Evolutionary conservation across 2,113 vertebrate genomes (phyloP).

Genomic region (Pungitius pungitius): DNA sequence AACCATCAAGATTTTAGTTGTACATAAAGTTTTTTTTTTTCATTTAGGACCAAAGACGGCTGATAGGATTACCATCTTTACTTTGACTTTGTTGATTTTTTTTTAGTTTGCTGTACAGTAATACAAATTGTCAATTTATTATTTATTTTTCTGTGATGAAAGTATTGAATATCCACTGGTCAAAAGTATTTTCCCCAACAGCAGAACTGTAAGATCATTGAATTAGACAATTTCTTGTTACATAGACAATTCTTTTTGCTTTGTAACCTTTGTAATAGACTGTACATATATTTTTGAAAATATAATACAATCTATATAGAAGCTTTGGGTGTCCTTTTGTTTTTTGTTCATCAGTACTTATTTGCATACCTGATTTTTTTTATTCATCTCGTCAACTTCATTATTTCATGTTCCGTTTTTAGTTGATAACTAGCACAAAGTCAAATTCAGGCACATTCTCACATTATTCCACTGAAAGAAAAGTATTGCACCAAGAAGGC

Average conservation of each 20-base stretch:
- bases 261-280: slow-evolving; percentile 99
- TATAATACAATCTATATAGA: slow-evolving; percentile 95
- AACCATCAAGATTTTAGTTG: slow-evolving; percentile 93
- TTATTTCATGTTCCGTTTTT: neutral
- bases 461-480: neutral
- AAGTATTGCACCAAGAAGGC: neutral
- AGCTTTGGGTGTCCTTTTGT: slow-evolving; percentile 49
- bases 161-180: slow-evolving; percentile 89
- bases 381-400: neutral
- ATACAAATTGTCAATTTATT: slow-evolving; percentile 89
- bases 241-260: slow-evolving; percentile 95
- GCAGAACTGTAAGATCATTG: slow-evolving; percentile 90
- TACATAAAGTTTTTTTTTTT: slow-evolving; percentile 85
- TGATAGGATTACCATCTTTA: slow-evolving; percentile 85
- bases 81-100: slow-evolving; percentile 75
- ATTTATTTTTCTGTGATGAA: slow-evolving; percentile 97
- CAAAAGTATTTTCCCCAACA: slow-evolving; percentile 86
- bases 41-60: slow-evolving; percentile 99
- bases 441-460: neutral
- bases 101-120: slow-evolving; percentile 92
- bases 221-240: slow-evolving; percentile 89
- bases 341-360: slow-evolving; percentile 18
- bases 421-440: neutral
- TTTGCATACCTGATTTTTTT: neutral
- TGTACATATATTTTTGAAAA: slow-evolving; percentile 99